Evolutionary conservation across 2,113 vertebrate genomes (phyloP).

Genomic region (Apaloderma vittatum): DNA sequence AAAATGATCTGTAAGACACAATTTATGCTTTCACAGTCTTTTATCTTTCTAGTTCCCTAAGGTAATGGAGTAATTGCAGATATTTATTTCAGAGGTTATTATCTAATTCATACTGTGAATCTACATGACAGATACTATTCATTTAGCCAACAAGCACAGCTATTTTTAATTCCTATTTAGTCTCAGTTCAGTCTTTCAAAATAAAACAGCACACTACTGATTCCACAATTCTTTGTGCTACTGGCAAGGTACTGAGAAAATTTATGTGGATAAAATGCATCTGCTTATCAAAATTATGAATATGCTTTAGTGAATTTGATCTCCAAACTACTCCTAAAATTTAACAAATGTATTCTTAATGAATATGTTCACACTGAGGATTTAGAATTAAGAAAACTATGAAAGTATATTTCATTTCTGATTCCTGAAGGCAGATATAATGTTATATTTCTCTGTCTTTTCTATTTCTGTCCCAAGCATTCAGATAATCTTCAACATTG

Average conservation of each 20-base stretch:
- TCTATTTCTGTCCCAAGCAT: neutral
- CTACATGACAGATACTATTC: conserved; percentile 30
- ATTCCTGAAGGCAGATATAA: neutral
- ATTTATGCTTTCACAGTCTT: conserved; percentile 36
- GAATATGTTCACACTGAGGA: neutral
- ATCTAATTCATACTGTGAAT: conserved; percentile 37
- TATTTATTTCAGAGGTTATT: conserved; percentile 55
- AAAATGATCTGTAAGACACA: neutral
- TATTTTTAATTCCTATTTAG: conserved; percentile 38
- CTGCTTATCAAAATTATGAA: neutral
- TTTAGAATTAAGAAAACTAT: neutral
- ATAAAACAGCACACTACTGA: neutral
- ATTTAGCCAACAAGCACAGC: neutral
- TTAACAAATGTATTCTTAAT: neutral
- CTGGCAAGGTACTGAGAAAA: neutral
- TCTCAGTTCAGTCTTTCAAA: conserved; percentile 24
- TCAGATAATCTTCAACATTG: neutral
- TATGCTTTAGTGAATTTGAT: neutral
- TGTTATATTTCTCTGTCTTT: neutral
- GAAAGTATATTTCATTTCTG: neutral
- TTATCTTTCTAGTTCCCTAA: conserved; percentile 46
- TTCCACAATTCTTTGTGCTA: neutral
- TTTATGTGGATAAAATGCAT: neutral
- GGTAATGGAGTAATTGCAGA: conserved; percentile 48
- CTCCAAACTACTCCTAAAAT: neutral